These are phyloP conservation scores for Psittacus erithacus DNA, from an alignment of 2,113 vertebrate genomes.

Conservation along the genomic window DNA sequence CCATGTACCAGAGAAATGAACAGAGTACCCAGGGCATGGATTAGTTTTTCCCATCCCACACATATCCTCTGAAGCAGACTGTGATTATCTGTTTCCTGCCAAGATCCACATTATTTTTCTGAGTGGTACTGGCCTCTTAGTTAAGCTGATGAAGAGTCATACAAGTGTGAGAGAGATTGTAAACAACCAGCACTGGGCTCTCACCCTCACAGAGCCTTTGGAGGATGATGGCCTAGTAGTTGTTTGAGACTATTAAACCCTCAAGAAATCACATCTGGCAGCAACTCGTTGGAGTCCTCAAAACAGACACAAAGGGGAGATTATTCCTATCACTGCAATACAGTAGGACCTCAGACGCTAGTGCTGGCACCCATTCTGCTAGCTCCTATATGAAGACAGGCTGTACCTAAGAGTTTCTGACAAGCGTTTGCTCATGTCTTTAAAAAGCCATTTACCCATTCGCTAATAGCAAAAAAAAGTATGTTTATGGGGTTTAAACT, in stretches of 20 bases:
- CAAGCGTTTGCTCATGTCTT: not conserved
- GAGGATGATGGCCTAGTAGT: not conserved
- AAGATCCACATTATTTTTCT: not conserved
- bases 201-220: not conserved
- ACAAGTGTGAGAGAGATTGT: not conserved
- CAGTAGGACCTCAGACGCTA: not conserved
- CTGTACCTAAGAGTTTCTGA: not conserved
- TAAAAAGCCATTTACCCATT: not conserved
- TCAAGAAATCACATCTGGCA: not conserved
- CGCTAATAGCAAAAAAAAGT: not conserved
- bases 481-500: not conserved
- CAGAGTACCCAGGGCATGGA: not conserved
- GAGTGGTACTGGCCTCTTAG: not conserved
- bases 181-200: not conserved
- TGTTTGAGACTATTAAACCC: not conserved
- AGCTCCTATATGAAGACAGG: not conserved
- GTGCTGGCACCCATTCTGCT: accelerated
- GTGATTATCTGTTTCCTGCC: accelerated
- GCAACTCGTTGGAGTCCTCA: not conserved
- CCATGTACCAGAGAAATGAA: not conserved
- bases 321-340: not conserved
- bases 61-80: not conserved
- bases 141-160: not conserved
- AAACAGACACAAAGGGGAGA: not conserved
- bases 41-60: not conserved